Evolutionary conservation across 2,797 vertebrate genomes (phyloP), one percentile per base, ranked within the genome.

Genomic region (Myiotriccus ornatus): DNA sequence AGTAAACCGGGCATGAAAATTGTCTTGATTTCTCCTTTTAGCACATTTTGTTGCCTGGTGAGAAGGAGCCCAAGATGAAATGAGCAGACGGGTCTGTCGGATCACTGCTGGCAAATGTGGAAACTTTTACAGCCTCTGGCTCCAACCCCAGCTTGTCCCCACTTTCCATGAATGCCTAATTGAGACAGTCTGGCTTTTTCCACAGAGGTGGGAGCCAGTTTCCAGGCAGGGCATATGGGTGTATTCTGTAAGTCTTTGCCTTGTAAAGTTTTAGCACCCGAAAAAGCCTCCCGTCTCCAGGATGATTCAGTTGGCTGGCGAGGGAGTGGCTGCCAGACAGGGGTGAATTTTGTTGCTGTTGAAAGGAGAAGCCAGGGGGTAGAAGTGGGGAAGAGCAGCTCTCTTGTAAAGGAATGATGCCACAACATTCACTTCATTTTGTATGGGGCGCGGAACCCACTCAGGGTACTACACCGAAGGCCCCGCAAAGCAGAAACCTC

Each of bases 81-180:
- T 64, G 77, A 94, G 75, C 95, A 95, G 95, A 89, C 8, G 2
- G 75, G 41, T 70, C 84, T 94, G 91, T 60, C 83, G 67, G 71
- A 91, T 89, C 0, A 0, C 71, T 44, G 84, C 89, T 96, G 92
- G 94, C 89, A 95, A 94, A 91, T 7, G 56, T 68, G 91, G 93
- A 95, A 94, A 96, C n/a, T 77, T 89, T 63, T 93, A 84, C 93
- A 91, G 91, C 56, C 88, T 30, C 84, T 95, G 94, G 95, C 94
- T 91, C 49, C 2, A 3, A 52, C 64, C 91, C 78, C 75, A 65
- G 71, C 56, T 91, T 8, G 32, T 94, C 89, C 91, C 94, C 83
- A 78, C 84, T 96, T 95, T 93, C 94, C 94, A 81, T 64, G 84
- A 95, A 94, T 87, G 81, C 76, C 68, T 95, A 93, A 93, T 76